Evolutionary conservation across 2,888 invertebrate species (phyloP), one percentile per base, ranked within the genome.

Genomic region (Stramonita haemastoma): DNA sequence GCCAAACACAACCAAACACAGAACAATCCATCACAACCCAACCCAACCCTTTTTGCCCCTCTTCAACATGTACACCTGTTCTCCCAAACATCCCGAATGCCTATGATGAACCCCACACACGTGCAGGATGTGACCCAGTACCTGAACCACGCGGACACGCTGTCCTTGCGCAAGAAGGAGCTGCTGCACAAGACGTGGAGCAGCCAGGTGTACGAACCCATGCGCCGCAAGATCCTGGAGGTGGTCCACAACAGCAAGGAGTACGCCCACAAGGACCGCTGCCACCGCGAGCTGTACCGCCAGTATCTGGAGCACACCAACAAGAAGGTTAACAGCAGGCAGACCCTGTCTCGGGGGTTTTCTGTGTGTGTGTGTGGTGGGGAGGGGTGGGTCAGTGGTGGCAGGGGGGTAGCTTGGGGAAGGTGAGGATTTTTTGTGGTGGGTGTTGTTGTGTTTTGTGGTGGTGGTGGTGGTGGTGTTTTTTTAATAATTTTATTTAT

Each of bases 281-380:
- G 94, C 56, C 95, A 95, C 91, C 89, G 95, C 70, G 94, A 94
- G 88, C 91, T 95, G 85, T 94, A 96, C 90, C 93, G 93, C 89
- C 95, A 95, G 89, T 96, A 95, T 90, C 91, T 96, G 29, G 95
- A 95, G 88, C 95, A 95, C 91, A 92, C 94, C 57, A 96, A 96
- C 91, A 93, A 93, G 91, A 95, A 95, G 95, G 96, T 96, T 90
- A 85, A 89, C 60, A 15, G 11, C 19, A 19, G 60, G 60, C 19
- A 15, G n/a, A n/a, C n/a, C n/a, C n/a, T n/a, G n/a, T n/a, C n/a
- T n/a, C n/a, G n/a, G n/a, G n/a, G n/a, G n/a, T n/a, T n/a, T n/a
- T n/a, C 5, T 4, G 60, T 15, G 60, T 60, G 81, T 70, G 70
- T 70, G 70, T 11, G 22, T 5, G 26, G 70, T 70, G 70, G 70